Base-by-base conservation (phyloP, 2,113 vertebrate species). In the Orientallactaga bullata region DNA sequence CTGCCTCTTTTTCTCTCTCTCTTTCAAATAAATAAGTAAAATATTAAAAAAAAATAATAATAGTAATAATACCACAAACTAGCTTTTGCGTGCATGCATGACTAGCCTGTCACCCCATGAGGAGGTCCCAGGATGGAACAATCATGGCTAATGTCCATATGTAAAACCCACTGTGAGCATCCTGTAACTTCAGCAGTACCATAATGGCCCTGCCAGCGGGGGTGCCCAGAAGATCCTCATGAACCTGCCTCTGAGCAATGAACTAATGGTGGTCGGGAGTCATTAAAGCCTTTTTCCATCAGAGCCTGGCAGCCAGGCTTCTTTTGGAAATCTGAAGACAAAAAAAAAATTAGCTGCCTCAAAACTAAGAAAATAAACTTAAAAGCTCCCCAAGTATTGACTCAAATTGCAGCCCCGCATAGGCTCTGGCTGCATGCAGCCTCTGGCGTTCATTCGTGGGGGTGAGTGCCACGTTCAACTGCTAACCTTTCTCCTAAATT, bases 201-300 rank as follows among this genome's bases (percentile, higher is more conserved):
- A 47, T 51, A n/a, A 32, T 85, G 42, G 63, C 10, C 0, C 63
- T 24, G 94, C 39, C 30, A 86, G 58, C 71, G 88, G 96, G 35
- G 83, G 80, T 37, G 63, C 96, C 97, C 97, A 93, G 76, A 94
- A 72, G 93, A 90, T 66, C 94, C 32, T 89, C 95, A 97, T 95
- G 91, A 68, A 91, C 93, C 95, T 74, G 82, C 94, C 92, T 83
- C 74, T 82, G 85, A 95, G 95, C 96, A 98, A 98, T 98, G 97
- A 98, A 94, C 97, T 98, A 98, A 98, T 98, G 97, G 89, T 79
- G 87, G 92, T 77, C 97, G 81, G 85, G 93, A 88, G 93, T 95
- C 95, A 96, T 89, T 39, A 79, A 95, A 96, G 95, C 95, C 58
- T 63, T 68, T 55, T 63, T 68, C 60, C 93, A 92, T 93, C 94